Evolutionary conservation across 2,888 invertebrate genomes (phyloP).

Genomic region (Cheiracanthium punctorium): DNA sequence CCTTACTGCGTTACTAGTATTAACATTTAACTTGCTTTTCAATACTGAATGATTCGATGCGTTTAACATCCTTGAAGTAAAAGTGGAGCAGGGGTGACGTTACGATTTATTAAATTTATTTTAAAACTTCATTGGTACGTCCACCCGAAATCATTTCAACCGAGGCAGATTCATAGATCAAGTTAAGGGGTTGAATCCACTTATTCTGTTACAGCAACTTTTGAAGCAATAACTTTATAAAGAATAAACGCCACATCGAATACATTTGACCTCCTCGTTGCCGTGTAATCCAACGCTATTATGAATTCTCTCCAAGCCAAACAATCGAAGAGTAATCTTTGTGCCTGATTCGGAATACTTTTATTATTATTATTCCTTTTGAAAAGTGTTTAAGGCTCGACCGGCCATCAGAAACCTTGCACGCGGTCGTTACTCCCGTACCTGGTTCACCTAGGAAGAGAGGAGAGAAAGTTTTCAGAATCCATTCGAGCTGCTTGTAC

Average conservation of each 20-base stretch:
- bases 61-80: too few relatives aligned
- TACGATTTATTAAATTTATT: too few relatives aligned
- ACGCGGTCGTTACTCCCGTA: not conserved
- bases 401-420: not conserved
- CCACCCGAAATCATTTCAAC: not conserved
- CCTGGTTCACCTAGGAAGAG: conserved; percentile 2
- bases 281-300: not conserved
- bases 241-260: not conserved
- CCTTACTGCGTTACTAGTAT: too few relatives aligned
- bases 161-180: too few relatives aligned
- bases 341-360: too few relatives aligned
- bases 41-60: too few relatives aligned
- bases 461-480: conserved; percentile 39
- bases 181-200: not conserved
- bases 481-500: conserved; percentile 12
- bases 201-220: not conserved
- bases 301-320: not conserved
- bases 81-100: too few relatives aligned
- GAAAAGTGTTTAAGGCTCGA: too few relatives aligned
- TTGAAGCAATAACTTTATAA: not conserved
- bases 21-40: too few relatives aligned
- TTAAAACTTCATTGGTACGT: too few relatives aligned
- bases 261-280: not conserved
- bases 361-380: too few relatives aligned
- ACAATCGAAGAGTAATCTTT: not conserved